Conservation (phyloP, 2,888 invertebrate species). For the Eupithecia centaureata region DNA sequence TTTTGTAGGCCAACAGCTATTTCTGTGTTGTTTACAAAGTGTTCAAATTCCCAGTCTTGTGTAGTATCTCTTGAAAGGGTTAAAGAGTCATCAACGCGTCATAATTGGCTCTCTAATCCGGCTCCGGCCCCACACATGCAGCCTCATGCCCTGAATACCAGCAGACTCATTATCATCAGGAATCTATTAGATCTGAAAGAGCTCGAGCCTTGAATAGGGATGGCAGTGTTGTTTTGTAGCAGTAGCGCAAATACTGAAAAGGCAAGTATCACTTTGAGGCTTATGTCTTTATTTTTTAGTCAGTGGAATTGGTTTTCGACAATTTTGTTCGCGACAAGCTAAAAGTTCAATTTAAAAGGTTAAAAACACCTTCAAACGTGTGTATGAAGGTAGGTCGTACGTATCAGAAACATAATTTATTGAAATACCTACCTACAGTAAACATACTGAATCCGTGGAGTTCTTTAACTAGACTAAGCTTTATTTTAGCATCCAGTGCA, state of each 20-base stretch:
- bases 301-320: too few species aligned
- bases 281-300: too few species aligned
- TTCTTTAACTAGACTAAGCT: too few species aligned
- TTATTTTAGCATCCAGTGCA: too few species aligned
- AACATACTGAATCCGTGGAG: too few species aligned
- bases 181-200: slow-evolving; percentile 40
- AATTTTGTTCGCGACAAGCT: too few species aligned
- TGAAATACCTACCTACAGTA: too few species aligned
- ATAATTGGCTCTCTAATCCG: slow-evolving; percentile 21
- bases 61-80: not conserved
- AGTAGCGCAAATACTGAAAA: slow-evolving; percentile 18
- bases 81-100: not conserved
- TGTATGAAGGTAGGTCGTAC: too few species aligned
- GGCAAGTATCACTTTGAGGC: too few species aligned
- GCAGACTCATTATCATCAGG: slow-evolving; percentile 38
- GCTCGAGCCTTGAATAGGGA: slow-evolving; percentile 26
- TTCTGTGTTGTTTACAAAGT: not conserved
- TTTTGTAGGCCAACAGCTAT: not conserved
- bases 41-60: not conserved
- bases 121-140: slow-evolving; percentile 22
- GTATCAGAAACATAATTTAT: too few species aligned
- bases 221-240: slow-evolving; percentile 5
- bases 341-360: too few species aligned
- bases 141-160: slow-evolving; percentile 23
- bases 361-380: too few species aligned